Evolutionary conservation across 2,113 vertebrate genomes (phyloP).

Genomic region (Lepus timidus): DNA sequence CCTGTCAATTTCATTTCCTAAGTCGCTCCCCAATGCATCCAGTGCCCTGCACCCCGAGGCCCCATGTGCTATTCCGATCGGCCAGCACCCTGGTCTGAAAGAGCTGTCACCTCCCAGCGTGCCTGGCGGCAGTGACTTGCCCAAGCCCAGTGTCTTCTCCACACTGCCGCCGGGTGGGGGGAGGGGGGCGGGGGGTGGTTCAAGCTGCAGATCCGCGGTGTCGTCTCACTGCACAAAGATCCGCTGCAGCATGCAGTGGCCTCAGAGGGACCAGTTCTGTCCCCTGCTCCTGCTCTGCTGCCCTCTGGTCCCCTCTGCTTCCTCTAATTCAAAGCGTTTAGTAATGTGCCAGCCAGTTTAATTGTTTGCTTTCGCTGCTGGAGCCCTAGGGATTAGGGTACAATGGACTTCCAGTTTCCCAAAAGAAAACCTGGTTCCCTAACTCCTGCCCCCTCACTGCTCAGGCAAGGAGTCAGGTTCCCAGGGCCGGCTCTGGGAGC

Average conservation of each 20-base stretch:
- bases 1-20: not conserved
- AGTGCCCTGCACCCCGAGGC: not conserved
- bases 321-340: not conserved
- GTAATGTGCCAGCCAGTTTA: not conserved
- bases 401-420: not conserved
- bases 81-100: not conserved
- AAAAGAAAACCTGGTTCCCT: not conserved
- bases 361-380: not conserved
- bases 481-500: rapidly evolving
- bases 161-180: not conserved
- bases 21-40: not conserved
- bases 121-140: too few species aligned
- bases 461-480: rapidly evolving
- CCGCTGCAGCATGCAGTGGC: not conserved
- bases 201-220: not conserved
- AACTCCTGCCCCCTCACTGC: too few species aligned
- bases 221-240: not conserved
- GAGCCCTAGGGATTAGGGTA: not conserved
- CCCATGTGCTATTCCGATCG: rapidly evolving
- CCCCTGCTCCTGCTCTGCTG: not conserved
- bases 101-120: not conserved
- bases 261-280: not conserved
- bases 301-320: not conserved
- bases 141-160: not conserved
- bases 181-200: not conserved